Evolutionary conservation across 2,888 invertebrate genomes (phyloP).

Genomic region (Caenorhabditis angaria): DNA sequence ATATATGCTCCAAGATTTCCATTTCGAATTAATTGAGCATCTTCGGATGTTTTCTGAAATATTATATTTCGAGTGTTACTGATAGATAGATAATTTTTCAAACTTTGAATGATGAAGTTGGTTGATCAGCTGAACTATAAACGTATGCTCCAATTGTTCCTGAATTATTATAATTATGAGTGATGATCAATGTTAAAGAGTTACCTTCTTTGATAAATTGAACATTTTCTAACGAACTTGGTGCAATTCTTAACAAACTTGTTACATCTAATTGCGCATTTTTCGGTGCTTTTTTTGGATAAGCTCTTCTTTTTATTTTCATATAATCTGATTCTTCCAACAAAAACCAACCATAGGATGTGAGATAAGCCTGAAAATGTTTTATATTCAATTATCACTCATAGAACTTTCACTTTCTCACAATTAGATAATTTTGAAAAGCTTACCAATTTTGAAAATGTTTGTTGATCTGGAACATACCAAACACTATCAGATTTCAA

Average conservation of each 20-base stretch:
- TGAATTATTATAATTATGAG: background rate
- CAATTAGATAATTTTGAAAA: no score
- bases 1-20: constrained; percentile 37
- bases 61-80: no score
- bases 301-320: constrained; percentile 17
- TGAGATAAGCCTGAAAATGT: constrained; percentile 26
- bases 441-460: constrained; percentile 29
- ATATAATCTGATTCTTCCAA: constrained; percentile 11
- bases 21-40: constrained; percentile 28
- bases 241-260: constrained; percentile 25
- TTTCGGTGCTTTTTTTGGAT: constrained; percentile 27
- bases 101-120: constrained; percentile 6
- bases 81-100: constrained; percentile 5
- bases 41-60: background rate
- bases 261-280: constrained; percentile 39
- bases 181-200: background rate
- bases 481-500: constrained; percentile 31
- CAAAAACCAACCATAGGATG: constrained; percentile 38
- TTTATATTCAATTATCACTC: background rate
- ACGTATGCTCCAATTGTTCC: constrained; percentile 33
- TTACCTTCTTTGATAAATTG: constrained; percentile 36
- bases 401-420: no score
- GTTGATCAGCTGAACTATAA: constrained; percentile 19
- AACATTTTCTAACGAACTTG: constrained; percentile 30
- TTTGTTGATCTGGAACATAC: constrained; percentile 36